Base-by-base conservation (phyloP, 2,113 vertebrate species). In the Octodon degus region DNA sequence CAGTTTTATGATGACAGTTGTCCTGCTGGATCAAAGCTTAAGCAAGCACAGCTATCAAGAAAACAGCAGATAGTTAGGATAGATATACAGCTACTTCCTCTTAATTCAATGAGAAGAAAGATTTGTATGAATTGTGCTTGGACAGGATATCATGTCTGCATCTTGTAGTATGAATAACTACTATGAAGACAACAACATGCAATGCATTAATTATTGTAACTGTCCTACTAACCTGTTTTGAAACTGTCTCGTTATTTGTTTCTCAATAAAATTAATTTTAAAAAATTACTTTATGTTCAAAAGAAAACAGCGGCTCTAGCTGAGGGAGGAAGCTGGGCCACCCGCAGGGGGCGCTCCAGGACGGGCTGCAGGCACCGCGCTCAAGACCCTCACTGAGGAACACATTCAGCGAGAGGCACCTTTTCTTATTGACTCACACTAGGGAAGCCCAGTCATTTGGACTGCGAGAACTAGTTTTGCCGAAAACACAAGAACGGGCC, bases 391-490 rank as follows among this genome's bases (percentile, higher is more conserved):
- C 40, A 22, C 0, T 1, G 22, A 53, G 10, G 24, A 32, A 2
- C 0, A 0, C n/a, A 7, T 20, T 63, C 87, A 89, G 68, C 93
- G 22, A 80, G 50, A 67, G 85, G 27, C 10, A 58, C 5, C 40
- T 65, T 86, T 92, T 47, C 95, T 87, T 92, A 76, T 22, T 63
- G 22, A 72, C 53, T 84, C 90, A 7, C 90, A 60, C 74, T 5
- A 22, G 80, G 96, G 72, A 93, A 86, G 77, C 58, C 9, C 82
- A 86, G 83, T 13, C 9, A 90, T 96, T 87, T 93, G 90, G 79
- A 60, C 5, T 0, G 50, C 80, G 67, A 76, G 60, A 50, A 34
- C 37, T 11, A 53, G n/a, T 80, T 94, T 93, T 76, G 76, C 62
- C 16, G 7, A 86, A 95, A 83, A 79, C 87, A 77, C 3, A 53